Conservation (phyloP, 2,888 invertebrate species). For the Zaprionus obscuricornis region DNA sequence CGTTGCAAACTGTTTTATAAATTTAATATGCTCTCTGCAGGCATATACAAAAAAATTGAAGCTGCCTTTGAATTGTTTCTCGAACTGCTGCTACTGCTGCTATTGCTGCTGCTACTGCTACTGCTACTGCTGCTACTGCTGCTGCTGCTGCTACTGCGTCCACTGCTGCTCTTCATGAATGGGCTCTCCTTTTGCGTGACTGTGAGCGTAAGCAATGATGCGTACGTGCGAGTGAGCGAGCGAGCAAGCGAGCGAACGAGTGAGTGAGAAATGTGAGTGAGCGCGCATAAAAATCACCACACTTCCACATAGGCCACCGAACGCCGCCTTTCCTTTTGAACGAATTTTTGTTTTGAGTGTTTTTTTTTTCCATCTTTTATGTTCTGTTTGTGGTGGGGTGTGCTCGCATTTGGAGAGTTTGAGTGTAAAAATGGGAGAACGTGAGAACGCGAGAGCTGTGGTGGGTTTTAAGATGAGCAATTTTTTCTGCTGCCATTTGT, state of each 20-base stretch:
- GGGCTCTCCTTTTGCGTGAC: conserved; percentile 30
- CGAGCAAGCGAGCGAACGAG: conserved; percentile 11
- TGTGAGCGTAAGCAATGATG: conserved; percentile 25
- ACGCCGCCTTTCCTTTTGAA: conserved; percentile 60
- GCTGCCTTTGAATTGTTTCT: conserved; percentile 35
- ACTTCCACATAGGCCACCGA: conserved; percentile 51
- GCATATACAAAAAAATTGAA: conserved; percentile 40
- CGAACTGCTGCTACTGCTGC: background rate
- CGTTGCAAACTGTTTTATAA: too few species aligned
- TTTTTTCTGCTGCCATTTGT: conserved; percentile 19
- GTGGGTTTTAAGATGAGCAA: conserved; percentile 57
- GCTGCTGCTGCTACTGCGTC: conserved; percentile 9
- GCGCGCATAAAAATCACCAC: conserved; percentile 46
- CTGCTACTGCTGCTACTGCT: conserved; percentile 9
- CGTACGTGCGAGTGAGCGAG: background rate
- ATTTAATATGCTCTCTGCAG: too few species aligned
- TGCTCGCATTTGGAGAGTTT: conserved; percentile 22
- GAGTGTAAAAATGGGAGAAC: conserved; percentile 40
- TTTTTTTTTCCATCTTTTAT: conserved; percentile 48
- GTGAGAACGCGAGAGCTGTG: conserved; percentile 34
- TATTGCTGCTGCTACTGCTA: conserved; percentile 9
- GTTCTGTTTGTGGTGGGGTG: conserved; percentile 38
- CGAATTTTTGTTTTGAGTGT: conserved; percentile 65
- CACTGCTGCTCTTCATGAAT: conserved; percentile 50
- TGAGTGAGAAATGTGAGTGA: conserved; percentile 34